Evolutionary conservation across 1,140 invertebrate species (phyloP).

Genomic region (Hycleus cichorii): DNA sequence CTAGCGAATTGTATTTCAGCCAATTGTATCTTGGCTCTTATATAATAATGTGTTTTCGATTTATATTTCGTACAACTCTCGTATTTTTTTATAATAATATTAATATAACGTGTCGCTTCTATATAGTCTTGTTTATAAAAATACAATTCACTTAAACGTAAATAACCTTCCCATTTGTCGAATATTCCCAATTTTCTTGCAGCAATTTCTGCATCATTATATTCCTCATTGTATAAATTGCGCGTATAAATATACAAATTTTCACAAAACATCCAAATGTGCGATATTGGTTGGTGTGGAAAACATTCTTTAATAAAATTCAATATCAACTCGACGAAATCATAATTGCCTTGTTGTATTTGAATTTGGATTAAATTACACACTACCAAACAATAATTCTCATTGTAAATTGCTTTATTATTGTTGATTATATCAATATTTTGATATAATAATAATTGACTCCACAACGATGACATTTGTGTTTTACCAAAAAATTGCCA

Average conservation of each 20-base stretch:
- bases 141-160: slow-evolving; percentile 58
- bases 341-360: slow-evolving; percentile 54
- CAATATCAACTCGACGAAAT: slow-evolving; percentile 48
- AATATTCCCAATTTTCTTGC: slow-evolving; percentile 65
- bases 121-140: slow-evolving; percentile 60
- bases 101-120: slow-evolving; percentile 51
- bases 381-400: slow-evolving; percentile 61
- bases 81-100: slow-evolving; percentile 43
- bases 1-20: slow-evolving; percentile 56
- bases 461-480: slow-evolving; percentile 69
- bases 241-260: slow-evolving; percentile 53
- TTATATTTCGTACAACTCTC: slow-evolving; percentile 16
- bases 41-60: slow-evolving; percentile 45
- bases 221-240: slow-evolving; percentile 59
- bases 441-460: slow-evolving; percentile 68
- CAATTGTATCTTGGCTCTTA: slow-evolving; percentile 62
- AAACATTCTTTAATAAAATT: slow-evolving; percentile 52
- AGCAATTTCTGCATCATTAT: slow-evolving; percentile 66
- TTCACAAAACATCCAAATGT: slow-evolving; percentile 64
- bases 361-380: slow-evolving; percentile 61
- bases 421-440: slow-evolving; percentile 53
- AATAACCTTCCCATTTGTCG: slow-evolving; percentile 59
- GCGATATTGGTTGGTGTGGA: slow-evolving; percentile 51
- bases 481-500: slow-evolving; percentile 83
- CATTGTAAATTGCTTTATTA: slow-evolving; percentile 55